These are phyloP conservation scores for Sebastes alutus DNA, from an alignment of 2,797 vertebrate species.

Conservation along the genomic window DNA sequence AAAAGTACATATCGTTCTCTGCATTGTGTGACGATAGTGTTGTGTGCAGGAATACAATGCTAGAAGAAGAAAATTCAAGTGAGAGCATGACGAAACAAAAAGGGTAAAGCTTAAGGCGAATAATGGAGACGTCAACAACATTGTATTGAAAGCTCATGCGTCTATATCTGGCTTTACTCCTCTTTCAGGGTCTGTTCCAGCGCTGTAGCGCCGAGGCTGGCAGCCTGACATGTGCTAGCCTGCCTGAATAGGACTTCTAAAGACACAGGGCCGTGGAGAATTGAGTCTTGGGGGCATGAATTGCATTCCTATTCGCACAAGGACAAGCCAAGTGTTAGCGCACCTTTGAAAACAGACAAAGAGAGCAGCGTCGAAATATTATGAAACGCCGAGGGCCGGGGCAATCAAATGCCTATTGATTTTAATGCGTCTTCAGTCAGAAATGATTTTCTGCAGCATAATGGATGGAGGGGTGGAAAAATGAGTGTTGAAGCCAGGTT, in stretches of 20 bases:
- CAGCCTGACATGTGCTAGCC: conserved; percentile 60
- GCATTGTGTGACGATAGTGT: not conserved
- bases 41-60: conserved; percentile 15
- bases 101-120: conserved; percentile 39
- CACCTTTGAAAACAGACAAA: conserved; percentile 72
- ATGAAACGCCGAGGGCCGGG: conserved; percentile 57
- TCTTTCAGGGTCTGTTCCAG: conserved; percentile 55
- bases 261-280: conserved; percentile 69
- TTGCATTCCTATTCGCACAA: conserved; percentile 65
- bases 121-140: conserved; percentile 55
- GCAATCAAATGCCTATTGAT: conserved; percentile 80
- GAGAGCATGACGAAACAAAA: conserved; percentile 18
- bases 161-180: conserved; percentile 53
- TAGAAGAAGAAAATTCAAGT: conserved; percentile 15
- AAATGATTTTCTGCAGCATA: conserved; percentile 76
- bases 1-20: not conserved
- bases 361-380: conserved; percentile 52
- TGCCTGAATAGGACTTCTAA: conserved; percentile 65
- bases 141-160: conserved; percentile 45
- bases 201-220: conserved; percentile 24
- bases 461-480: conserved; percentile 65
- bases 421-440: conserved; percentile 73
- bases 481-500: conserved; percentile 56
- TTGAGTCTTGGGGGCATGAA: conserved; percentile 68
- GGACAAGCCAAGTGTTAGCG: conserved; percentile 54